Evolutionary conservation across 2,888 invertebrate genomes (phyloP).

Genomic region (Halictus quadricinctus): DNA sequence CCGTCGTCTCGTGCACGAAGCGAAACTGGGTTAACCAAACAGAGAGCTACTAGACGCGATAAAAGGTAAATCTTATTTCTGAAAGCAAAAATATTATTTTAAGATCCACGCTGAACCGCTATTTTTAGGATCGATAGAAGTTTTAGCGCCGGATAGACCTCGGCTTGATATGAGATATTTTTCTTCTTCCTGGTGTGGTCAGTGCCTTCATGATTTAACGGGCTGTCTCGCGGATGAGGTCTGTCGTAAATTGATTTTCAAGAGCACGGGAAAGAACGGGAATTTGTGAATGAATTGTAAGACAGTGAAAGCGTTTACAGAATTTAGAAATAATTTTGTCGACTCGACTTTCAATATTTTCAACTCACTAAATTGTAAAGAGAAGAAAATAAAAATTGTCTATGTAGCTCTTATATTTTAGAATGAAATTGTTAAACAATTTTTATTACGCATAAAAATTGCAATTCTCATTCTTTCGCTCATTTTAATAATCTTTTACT

Average conservation of each 20-base stretch:
- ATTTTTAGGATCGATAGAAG: conserved; percentile 49
- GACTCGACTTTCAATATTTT: no score
- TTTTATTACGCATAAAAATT: no score
- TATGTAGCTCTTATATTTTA: no score
- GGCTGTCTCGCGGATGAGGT: neutral
- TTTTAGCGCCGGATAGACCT: neutral
- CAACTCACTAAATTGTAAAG: no score
- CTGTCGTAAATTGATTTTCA: neutral
- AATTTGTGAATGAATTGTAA: no score
- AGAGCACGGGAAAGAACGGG: neutral
- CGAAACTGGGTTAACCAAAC: conserved; percentile 55
- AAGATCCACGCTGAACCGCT: conserved; percentile 44
- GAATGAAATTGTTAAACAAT: no score
- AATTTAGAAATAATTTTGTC: no score
- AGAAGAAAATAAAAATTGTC: no score
- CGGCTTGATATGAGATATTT: conserved; percentile 37
- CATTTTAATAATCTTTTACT: no score
- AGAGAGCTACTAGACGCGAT: conserved; percentile 51
- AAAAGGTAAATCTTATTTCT: conserved; percentile 63
- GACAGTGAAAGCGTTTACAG: no score
- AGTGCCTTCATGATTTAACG: neutral
- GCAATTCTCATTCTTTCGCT: no score
- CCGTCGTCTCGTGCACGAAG: neutral
- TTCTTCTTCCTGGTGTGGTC: conserved; percentile 8
- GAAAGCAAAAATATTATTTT: conserved; percentile 60